A percentile compares a stretch with the other conserved stretches of the same genome.
phyloP scores from a whole-genome alignment of 2,113 vertebrate genomes.

The Protobothrops flavoviridis region DNA sequence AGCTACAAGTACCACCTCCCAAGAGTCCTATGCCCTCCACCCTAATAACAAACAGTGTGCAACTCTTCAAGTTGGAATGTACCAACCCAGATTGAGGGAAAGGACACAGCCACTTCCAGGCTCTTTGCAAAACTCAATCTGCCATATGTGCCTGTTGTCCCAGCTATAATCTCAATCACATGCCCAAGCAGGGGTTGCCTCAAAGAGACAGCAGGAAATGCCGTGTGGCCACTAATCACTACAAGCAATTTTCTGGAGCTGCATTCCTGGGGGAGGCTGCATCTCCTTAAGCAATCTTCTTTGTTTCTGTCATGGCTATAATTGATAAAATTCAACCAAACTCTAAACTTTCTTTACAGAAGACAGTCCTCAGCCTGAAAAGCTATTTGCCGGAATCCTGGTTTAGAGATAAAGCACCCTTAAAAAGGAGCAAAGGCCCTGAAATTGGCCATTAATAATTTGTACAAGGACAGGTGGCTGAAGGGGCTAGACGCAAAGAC shows the following conservation, averaged over 20 bases:
- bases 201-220: constrained; percentile 16
- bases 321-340: background rate
- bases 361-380: background rate
- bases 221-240: background rate
- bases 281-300: background rate
- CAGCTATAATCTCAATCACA: constrained; percentile 26
- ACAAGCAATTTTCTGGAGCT: background rate
- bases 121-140: background rate
- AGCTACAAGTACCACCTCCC: background rate
- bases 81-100: background rate
- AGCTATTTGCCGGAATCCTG: background rate
- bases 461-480: background rate
- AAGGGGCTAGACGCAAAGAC: background rate
- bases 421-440: background rate
- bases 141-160: background rate
- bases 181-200: constrained; percentile 6
- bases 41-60: background rate
- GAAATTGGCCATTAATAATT: background rate
- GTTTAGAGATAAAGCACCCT: background rate
- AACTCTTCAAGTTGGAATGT: background rate
- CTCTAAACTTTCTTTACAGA: background rate
- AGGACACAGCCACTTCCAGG: background rate
- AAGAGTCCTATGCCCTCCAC: background rate
- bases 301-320: background rate
- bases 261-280: background rate